These are phyloP conservation scores for Busseola fusca DNA, from an alignment of 2,888 invertebrate species.

Conservation along the genomic window DNA sequence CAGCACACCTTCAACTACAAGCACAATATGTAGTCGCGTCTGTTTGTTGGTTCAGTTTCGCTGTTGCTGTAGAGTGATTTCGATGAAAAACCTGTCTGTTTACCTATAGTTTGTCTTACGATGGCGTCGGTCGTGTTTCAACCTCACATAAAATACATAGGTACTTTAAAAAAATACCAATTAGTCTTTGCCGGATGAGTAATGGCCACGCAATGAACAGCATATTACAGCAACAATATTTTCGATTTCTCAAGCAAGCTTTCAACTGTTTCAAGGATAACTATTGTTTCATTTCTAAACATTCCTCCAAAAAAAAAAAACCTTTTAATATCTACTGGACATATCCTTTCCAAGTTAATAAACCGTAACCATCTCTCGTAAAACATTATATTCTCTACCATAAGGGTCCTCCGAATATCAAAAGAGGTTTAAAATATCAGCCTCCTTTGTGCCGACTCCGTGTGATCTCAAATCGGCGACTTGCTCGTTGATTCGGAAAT, in stretches of 20 bases:
- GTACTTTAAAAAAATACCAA: slow-evolving; percentile 18
- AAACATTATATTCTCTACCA: slow-evolving; percentile 35
- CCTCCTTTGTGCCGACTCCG: slow-evolving; percentile 47
- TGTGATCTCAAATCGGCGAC: slow-evolving; percentile 55
- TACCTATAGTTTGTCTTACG: background rate
- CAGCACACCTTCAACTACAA: no score
- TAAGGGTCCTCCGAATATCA: slow-evolving; percentile 31
- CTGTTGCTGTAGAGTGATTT: slow-evolving; percentile 10
- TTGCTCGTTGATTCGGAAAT: slow-evolving; percentile 59
- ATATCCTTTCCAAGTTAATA: slow-evolving; percentile 40
- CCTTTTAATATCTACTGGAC: slow-evolving; percentile 20
- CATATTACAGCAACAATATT: background rate
- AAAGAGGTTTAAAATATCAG: slow-evolving; percentile 60
- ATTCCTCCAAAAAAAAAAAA: background rate
- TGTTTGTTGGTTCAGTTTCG: background rate
- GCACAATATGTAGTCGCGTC: background rate
- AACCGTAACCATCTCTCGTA: slow-evolving; percentile 33
- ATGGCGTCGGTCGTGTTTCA: background rate
- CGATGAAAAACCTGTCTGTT: slow-evolving; percentile 23
- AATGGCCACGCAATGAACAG: slow-evolving; percentile 2
- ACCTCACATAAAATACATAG: background rate
- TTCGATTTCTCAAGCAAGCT: background rate
- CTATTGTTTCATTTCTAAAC: background rate
- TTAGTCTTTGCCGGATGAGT: slow-evolving; percentile 6
- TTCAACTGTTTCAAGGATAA: background rate